Evolutionary conservation across 2,797 vertebrate species (phyloP), one percentile per base, ranked within the genome.

Genomic region (Phoeniculus purpureus): DNA sequence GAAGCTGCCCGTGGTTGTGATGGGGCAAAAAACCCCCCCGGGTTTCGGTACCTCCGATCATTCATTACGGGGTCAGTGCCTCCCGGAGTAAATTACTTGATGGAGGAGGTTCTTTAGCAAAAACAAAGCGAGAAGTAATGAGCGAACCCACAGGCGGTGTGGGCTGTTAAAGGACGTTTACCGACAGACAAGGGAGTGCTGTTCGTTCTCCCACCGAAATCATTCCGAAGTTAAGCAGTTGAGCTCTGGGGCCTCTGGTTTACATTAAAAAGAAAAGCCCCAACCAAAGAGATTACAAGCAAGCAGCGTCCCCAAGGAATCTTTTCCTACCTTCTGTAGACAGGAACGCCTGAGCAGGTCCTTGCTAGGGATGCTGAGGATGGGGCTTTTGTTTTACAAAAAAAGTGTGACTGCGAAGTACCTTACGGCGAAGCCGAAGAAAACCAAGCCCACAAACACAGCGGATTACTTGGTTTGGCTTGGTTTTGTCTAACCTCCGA

Each of bases 231-330:
- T 81, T 73, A 29, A 16, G 27, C n/a, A 19, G 7, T 10, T 59
- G 62, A 72, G 55, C 56, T 87, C 75, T 45, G 52, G 21, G 70
- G 94, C 68, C 17, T 47, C 67, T 29, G 60, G 29, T 60, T 92
- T 48, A 54, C 47, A 78, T n/a, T 12, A 31, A 23, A 72, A 25
- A n/a, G 13, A 26, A 29, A 9, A 6, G 55, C 21, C 1, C 26
- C n/a, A n/a, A 45, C 5, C 2, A 19, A 34, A 27, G 50, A 75
- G 76, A 31, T 13, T 18, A 4, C 60, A 34, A 58, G 51, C 37
- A 8, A 27, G 19, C 80, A 37, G 5, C 22, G 77, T 81, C 29
- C 25, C 31, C 8, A 47, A 67, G 11, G 47, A 47, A 31, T 43
- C 34, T 40, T 45, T 64, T n/a, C n/a, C n/a, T 81, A 9, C 66